Evolutionary conservation across 2,797 vertebrate species (phyloP).

Genomic region (Alauda arvensis): DNA sequence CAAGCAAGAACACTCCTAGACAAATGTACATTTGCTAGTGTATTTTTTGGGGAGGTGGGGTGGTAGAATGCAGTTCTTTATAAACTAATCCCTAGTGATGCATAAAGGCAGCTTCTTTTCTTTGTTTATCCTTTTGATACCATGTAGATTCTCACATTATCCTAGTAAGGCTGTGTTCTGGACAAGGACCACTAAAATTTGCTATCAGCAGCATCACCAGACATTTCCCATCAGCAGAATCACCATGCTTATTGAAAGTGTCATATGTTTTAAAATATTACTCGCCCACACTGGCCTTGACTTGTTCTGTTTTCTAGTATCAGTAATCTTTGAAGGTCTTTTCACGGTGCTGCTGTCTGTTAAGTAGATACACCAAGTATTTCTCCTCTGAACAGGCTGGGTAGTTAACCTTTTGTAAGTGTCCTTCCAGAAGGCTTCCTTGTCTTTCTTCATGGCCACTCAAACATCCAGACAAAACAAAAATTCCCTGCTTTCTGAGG

Average conservation of each 20-base stretch:
- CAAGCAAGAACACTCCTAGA: conserved; percentile 6
- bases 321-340: conserved; percentile 1
- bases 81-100: neutral
- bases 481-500: neutral
- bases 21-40: neutral
- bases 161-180: neutral
- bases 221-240: neutral
- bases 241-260: neutral
- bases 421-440: neutral
- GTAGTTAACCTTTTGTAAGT: neutral
- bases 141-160: neutral
- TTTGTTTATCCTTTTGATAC: conserved; percentile 7
- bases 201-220: neutral
- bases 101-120: conserved; percentile 9
- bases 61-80: neutral
- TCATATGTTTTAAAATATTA: conserved; percentile 19
- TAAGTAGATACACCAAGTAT: neutral
- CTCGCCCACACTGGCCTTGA: neutral
- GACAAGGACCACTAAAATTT: neutral
- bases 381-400: neutral
- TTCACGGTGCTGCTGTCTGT: neutral
- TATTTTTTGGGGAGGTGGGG: accelerated
- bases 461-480: neutral
- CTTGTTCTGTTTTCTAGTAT: neutral
- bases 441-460: neutral